Base-by-base conservation (phyloP, 2,113 vertebrate genomes). In the Seriola rivoliana region DNA sequence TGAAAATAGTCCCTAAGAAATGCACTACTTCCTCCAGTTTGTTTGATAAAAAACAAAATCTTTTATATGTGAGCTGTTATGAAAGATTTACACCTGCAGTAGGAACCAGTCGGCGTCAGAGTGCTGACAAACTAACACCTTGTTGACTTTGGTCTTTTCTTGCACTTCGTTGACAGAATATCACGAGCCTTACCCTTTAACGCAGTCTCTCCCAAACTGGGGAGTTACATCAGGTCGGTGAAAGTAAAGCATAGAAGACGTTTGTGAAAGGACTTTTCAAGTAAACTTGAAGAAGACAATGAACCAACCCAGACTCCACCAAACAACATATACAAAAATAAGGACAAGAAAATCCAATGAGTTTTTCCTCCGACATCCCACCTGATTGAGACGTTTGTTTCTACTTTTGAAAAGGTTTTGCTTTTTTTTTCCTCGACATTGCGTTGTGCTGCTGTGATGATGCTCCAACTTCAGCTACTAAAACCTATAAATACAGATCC, bases 401-500 rank as follows among this genome's bases (percentile, higher is more conserved):
- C 34, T 4, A 36, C 34, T 36, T 36, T 36, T 36, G 34, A 36
- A 36, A 36, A 36, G 34, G 34, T 36, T 36, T 36, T 5, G 29
- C 29, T 29, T 29, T 29, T 23, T 34, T 36, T 36, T 36, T 36
- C 6, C 34, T 36, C 4, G 34, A 36, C 34, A 36, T 6, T 36
- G 34, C 6, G 34, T 4, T 36, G 34, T 36, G 34, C 34, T 36
- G 34, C 34, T 36, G 4, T 36, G 34, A 36, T 6, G 34, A 36
- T 36, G 40, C 40, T 2, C 8, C 40, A 63, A 19, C 46, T 1
- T 19, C 19, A 50, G 34, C 29, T 5, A 0, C n/a, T 11, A 17
- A 40, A 67, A 60, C 46, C 48, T 79, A 46, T 65, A 72, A 81
- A 86, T 74, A 77, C 58, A 19, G 67, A 75, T 73, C 77, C 68